phyloP scores from a whole-genome alignment of 2,888 invertebrate genomes.

The Rhyacophila evoluta region DNA sequence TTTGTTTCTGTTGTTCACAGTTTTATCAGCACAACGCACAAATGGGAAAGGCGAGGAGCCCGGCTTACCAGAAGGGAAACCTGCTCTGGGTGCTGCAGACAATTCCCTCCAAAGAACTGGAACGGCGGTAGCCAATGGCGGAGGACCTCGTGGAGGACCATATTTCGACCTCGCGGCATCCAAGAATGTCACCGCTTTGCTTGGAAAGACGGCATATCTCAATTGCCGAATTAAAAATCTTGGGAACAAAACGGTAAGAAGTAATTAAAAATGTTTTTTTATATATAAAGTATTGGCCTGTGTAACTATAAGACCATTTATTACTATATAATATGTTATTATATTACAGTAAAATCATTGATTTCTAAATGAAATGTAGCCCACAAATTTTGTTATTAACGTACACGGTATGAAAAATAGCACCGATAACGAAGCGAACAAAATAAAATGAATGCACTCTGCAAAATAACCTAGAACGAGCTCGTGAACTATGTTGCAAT shows the following conservation, averaged over 20 bases:
- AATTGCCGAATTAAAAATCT: slow-evolving; percentile 92
- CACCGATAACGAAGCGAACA: too few relatives aligned
- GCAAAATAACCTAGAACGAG: too few relatives aligned
- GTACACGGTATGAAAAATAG: too few relatives aligned
- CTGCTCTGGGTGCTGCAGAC: neutral
- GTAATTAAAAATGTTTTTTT: too few relatives aligned
- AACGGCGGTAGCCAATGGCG: neutral
- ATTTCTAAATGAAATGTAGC: too few relatives aligned
- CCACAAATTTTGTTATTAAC: too few relatives aligned
- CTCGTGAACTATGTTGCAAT: too few relatives aligned
- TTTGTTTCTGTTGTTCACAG: slow-evolving; percentile 34
- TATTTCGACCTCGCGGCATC: slow-evolving; percentile 81
- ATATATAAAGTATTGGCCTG: too few relatives aligned
- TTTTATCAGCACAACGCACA: slow-evolving; percentile 45
- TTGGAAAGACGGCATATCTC: slow-evolving; percentile 90
- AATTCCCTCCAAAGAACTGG: slow-evolving; percentile 1
- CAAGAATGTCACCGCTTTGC: slow-evolving; percentile 82
- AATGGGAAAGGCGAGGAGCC: slow-evolving; percentile 33
- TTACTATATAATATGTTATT: too few relatives aligned
- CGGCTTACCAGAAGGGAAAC: neutral
- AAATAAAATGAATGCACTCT: too few relatives aligned
- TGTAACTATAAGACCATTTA: too few relatives aligned
- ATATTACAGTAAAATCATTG: too few relatives aligned
- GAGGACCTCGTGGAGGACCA: slow-evolving; percentile 61
- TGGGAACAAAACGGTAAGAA: slow-evolving; percentile 89